Evolutionary conservation across 35 echinoderm and acorn worm species (phyloP), one percentile per base, ranked within the genome.

Genomic region (Chiridota heheva): DNA sequence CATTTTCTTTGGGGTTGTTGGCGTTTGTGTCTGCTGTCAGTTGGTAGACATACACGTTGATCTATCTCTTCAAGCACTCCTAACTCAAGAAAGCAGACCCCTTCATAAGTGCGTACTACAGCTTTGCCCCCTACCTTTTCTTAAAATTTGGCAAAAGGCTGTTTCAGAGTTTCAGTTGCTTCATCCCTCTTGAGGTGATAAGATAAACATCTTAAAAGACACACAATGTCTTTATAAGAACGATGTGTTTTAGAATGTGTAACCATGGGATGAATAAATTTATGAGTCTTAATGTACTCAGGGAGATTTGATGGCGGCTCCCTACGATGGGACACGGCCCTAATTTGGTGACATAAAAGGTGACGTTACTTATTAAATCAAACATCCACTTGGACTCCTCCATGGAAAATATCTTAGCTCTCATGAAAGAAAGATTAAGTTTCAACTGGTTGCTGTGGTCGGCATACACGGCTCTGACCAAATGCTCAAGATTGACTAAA

Each of bases 161-260:
- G n/a, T 62, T 22, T n/a, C 7, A 27, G 58, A 27, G 7, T 62
- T n/a, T 6, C 33, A 7, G 22, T 27, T 33, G 7, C 57, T 31
- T 8, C 24, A 6, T 62, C 58, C n/a, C 7, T 27, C 40, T 44
- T 72, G 39, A 36, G 39, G 47, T 72, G 68, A 29, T 72, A 29
- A 16, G 82, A 46, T 24, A 84, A 17, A 30, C 82, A 84, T 41
- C 82, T 49, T 43, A 84, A 84, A 58, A 72, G 34, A 41, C 82
- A 61, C 45, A 84, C 27, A n/a, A 66, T 65, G 34, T 84, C 68
- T n/a, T 51, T 72, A 58, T 61, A 73, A 30, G 45, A 56, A 60
- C 16, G 3, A 27, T 70, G 0, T 0, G 24, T 71, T 18, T 49
- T n/a, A 2, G 35, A n/a, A 20, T 51, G 58, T 22, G 4, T 42